Evolutionary conservation across 92 coral and sea anemone species (phyloP).

Genomic region (Montipora capitata): DNA sequence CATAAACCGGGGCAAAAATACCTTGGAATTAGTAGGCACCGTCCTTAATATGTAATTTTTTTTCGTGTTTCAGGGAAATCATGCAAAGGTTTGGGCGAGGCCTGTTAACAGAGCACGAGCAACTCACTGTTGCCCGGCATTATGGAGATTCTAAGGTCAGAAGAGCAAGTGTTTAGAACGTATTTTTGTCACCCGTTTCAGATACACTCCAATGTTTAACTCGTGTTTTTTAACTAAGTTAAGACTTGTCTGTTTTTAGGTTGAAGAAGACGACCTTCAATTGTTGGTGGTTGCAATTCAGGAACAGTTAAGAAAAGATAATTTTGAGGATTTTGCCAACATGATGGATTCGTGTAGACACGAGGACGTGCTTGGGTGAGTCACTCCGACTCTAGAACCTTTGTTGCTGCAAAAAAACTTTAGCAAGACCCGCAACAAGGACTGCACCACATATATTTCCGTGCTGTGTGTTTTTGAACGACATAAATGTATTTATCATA

Average conservation of each 20-base stretch:
- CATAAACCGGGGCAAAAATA: too few relatives aligned
- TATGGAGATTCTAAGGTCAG: constrained; percentile 89
- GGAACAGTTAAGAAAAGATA: constrained; percentile 97
- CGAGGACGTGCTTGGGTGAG: constrained; percentile 93
- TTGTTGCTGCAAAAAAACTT: too few relatives aligned
- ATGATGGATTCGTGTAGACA: constrained; percentile 96
- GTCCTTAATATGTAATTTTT: neutral
- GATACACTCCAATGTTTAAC: too few relatives aligned
- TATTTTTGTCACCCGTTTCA: too few relatives aligned
- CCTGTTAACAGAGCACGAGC: constrained; percentile 90
- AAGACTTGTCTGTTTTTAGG: constrained; percentile 36
- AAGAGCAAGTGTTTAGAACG: neutral
- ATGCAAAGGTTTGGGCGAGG: constrained; percentile 68
- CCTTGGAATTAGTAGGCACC: too few relatives aligned
- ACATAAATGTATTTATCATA: too few relatives aligned
- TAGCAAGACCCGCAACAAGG: too few relatives aligned
- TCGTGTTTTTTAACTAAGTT: too few relatives aligned
- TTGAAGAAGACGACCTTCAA: constrained; percentile 80
- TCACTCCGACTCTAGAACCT: too few relatives aligned
- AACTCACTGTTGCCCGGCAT: constrained; percentile 90
- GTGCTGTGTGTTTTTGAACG: too few relatives aligned
- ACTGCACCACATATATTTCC: too few relatives aligned
- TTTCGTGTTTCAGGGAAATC: constrained; percentile 69
- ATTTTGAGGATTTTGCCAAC: constrained; percentile 95
- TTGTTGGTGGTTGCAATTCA: constrained; percentile 92